Percentiles rank a stretch among this genome's conserved stretches.
Conservation (phyloP, 2,888 invertebrate species). For the Diarsia dahlii region DNA sequence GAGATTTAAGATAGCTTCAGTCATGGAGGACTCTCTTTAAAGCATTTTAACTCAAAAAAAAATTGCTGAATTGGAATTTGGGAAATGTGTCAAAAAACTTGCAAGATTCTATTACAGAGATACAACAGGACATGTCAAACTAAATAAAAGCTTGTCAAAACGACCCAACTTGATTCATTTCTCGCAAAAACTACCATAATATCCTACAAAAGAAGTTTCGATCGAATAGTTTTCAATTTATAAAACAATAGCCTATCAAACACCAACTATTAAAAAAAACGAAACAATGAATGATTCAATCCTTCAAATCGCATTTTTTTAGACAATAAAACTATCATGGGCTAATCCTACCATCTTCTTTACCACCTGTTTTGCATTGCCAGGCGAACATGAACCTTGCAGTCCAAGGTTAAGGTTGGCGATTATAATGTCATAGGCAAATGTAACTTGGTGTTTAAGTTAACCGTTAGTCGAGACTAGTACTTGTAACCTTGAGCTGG, state of each 20-base stretch:
- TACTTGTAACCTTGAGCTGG: slow-evolving; percentile 71
- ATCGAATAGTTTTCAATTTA: background rate
- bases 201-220: background rate
- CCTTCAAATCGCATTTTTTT: slow-evolving; percentile 38
- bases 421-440: slow-evolving; percentile 19
- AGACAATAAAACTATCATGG: slow-evolving; percentile 24
- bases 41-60: too few species aligned
- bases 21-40: too few species aligned
- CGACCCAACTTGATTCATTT: too few species aligned
- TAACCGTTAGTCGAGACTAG: slow-evolving; percentile 65
- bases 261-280: slow-evolving; percentile 12
- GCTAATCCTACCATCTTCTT: slow-evolving; percentile 33
- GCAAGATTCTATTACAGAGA: too few species aligned
- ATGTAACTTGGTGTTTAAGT: slow-evolving; percentile 42
- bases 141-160: too few species aligned
- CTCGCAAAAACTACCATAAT: background rate
- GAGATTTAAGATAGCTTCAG: too few species aligned
- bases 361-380: background rate
- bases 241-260: slow-evolving; percentile 25
- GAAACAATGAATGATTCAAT: slow-evolving; percentile 27
- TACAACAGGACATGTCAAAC: too few species aligned
- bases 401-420: background rate
- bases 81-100: too few species aligned
- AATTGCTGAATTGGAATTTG: too few species aligned
- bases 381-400: slow-evolving; percentile 38